Conservation (phyloP, 2,797 vertebrate species). For the Aplochiton taeniatus region DNA sequence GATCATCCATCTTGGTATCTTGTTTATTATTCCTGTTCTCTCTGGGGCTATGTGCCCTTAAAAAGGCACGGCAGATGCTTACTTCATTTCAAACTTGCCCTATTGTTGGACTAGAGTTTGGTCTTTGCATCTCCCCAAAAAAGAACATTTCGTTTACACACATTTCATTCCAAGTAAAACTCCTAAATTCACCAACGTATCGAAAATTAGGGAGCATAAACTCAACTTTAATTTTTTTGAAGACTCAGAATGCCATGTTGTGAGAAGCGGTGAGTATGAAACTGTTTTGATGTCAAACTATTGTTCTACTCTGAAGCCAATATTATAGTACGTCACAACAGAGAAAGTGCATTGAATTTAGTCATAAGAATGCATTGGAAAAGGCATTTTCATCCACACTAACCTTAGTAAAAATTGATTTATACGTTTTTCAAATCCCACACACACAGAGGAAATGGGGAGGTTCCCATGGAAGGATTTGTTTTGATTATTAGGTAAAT, state of each 20-base stretch:
- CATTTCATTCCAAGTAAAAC: no score
- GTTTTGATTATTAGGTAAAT: slow-evolving; percentile 42
- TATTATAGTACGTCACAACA: slow-evolving; percentile 53
- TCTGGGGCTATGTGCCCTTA: no score
- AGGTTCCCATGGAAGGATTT: slow-evolving; percentile 59
- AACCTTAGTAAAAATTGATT: slow-evolving; percentile 35
- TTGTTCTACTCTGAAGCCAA: slow-evolving; percentile 53
- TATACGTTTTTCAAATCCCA: slow-evolving; percentile 57
- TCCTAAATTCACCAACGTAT: no score
- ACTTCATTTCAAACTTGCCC: no score
- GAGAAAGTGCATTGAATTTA: slow-evolving; percentile 42
- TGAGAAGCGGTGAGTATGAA: no score
- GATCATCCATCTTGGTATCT: slow-evolving; percentile 17
- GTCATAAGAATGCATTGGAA: slow-evolving; percentile 50
- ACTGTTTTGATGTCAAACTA: slow-evolving; percentile 12
- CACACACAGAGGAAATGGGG: slow-evolving; percentile 50
- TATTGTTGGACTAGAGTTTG: no score
- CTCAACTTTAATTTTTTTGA: no score
- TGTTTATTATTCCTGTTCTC: neutral
- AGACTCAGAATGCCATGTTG: no score
- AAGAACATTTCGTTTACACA: no score
- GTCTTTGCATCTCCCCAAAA: no score
- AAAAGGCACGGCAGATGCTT: no score
- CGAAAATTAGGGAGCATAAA: no score
- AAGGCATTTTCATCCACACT: slow-evolving; percentile 52